Evolutionary conservation across 2,113 vertebrate species (phyloP).

Genomic region (Pluvialis apricaria): DNA sequence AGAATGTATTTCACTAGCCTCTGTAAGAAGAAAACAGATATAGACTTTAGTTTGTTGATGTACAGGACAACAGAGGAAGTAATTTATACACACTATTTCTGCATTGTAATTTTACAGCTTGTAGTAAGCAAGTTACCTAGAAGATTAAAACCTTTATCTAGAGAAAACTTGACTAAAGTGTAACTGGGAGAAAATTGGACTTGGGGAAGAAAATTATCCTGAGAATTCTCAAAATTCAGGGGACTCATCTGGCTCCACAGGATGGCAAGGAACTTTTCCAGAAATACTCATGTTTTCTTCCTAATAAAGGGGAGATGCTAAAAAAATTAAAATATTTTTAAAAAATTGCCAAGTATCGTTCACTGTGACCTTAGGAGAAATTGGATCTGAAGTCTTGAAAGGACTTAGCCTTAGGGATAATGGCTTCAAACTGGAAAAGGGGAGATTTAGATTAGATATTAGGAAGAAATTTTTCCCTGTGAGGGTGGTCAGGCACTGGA

Average conservation of each 20-base stretch:
- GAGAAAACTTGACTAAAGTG: not conserved
- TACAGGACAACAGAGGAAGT: not conserved
- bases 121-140: not conserved
- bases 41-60: not conserved
- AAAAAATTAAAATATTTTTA: not conserved
- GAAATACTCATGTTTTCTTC: not conserved
- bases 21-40: constrained; percentile 63
- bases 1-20: constrained; percentile 88
- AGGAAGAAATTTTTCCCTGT: no score
- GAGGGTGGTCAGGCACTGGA: no score
- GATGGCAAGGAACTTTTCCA: not conserved
- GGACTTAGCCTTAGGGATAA: not conserved
- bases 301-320: not conserved
- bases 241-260: not conserved
- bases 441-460: no score
- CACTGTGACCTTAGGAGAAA: not conserved
- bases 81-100: not conserved
- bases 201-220: not conserved
- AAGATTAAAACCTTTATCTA: not conserved
- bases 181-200: not conserved
- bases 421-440: no score
- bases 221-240: not conserved
- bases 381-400: not conserved
- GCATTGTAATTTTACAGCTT: not conserved
- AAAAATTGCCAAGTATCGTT: not conserved